Conservation (phyloP, 2,888 invertebrate genomes). For the Papilio demoleus region DNA sequence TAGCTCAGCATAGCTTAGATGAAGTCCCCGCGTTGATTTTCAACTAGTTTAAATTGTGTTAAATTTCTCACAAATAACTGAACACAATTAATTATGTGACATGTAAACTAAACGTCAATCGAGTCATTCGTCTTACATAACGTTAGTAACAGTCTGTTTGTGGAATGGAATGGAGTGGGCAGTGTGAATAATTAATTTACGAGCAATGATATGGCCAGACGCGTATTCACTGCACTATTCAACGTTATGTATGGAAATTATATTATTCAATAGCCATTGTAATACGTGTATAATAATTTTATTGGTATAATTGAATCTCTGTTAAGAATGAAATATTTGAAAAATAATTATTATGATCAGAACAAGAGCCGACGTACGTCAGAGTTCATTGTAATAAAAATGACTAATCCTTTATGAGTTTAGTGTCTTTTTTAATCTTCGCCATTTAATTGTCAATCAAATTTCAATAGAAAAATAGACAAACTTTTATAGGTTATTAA, state of each 20-base stretch:
- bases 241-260: not conserved
- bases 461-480: no score
- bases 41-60: no score
- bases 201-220: not conserved
- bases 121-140: constrained; percentile 3
- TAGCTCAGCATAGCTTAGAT: no score
- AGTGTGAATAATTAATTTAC: constrained; percentile 22
- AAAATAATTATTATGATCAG: not conserved
- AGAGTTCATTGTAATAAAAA: no score
- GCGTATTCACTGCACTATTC: not conserved
- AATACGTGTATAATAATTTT: not conserved
- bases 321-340: not conserved
- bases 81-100: not conserved
- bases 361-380: no score
- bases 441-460: no score
- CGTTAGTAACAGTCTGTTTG: not conserved
- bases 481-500: no score
- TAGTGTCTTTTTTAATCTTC: not conserved
- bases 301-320: not conserved
- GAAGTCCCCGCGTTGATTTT: no score
- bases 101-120: not conserved
- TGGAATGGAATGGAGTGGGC: constrained; percentile 8
- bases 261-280: constrained; percentile 26
- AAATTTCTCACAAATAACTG: not conserved
- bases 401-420: no score